phyloP scores from a whole-genome alignment of 2,888 invertebrate species.

The Netelia fuscicornis region DNA sequence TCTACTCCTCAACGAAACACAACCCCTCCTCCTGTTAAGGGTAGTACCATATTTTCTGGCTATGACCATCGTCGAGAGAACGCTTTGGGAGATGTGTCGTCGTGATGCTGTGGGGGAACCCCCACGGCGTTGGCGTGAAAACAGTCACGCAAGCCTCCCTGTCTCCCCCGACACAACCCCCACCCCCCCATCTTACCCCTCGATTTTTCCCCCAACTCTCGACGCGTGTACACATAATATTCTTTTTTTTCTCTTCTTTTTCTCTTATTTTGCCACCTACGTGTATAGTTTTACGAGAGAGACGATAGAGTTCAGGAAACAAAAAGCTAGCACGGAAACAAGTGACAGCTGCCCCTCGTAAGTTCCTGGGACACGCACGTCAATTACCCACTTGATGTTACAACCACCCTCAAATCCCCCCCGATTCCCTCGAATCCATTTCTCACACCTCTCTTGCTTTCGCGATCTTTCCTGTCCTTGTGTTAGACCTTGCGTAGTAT shows the following conservation, averaged over 20 bases:
- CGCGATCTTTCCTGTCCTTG: conserved; percentile 21
- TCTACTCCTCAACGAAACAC: conserved; percentile 58
- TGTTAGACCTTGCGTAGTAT: neutral
- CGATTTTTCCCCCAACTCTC: neutral
- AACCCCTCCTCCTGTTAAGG: conserved; percentile 5
- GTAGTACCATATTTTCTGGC: conserved; percentile 52
- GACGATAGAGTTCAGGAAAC: conserved; percentile 71
- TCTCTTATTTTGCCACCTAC: conserved; percentile 20
- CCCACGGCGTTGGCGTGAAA: conserved; percentile 81
- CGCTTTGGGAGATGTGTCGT: conserved; percentile 55
- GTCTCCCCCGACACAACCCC: neutral
- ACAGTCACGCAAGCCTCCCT: conserved; percentile 72
- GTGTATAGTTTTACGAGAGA: conserved; percentile 25
- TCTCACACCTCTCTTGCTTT: conserved; percentile 30
- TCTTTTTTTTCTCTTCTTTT: too few species aligned
- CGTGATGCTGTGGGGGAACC: conserved; percentile 74
- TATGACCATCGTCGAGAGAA: conserved; percentile 45
- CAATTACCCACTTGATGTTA: conserved; percentile 79
- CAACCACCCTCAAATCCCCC: conserved; percentile 61
- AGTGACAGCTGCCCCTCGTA: conserved; percentile 80
- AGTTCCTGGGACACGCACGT: conserved; percentile 71
- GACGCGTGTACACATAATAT: conserved; percentile 38
- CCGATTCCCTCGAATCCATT: conserved; percentile 47
- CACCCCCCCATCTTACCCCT: conserved; percentile 4
- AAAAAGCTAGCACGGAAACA: conserved; percentile 79